Percentiles rank a stretch among this genome's conserved stretches.
phyloP scores from a whole-genome alignment of 2,888 invertebrate species.

The Nebria salina region DNA sequence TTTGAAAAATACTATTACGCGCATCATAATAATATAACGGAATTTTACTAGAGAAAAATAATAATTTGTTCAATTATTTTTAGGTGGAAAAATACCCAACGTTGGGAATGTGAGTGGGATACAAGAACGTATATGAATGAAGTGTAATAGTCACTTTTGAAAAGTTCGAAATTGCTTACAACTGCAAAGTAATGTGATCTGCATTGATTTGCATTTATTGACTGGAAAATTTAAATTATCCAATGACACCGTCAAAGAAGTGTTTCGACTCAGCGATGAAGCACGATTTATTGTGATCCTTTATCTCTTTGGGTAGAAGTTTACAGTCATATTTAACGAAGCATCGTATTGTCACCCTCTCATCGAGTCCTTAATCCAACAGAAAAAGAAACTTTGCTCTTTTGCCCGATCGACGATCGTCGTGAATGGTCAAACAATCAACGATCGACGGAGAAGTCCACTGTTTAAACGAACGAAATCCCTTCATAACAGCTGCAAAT shows the following conservation, averaged over 20 bases:
- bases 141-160: not conserved
- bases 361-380: constrained; percentile 15
- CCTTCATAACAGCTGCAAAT: not conserved
- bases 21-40: too few relatives aligned
- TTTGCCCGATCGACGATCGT: constrained; percentile 3
- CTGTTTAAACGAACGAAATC: constrained; percentile 10
- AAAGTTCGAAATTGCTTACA: not conserved
- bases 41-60: too few relatives aligned
- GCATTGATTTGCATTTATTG: not conserved
- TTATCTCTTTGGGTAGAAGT: not conserved
- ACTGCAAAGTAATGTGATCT: not conserved
- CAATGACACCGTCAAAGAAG: not conserved
- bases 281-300: not conserved
- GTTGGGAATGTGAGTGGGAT: too few relatives aligned
- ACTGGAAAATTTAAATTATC: not conserved
- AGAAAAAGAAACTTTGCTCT: constrained; percentile 7
- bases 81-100: too few relatives aligned
- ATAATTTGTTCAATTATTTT: too few relatives aligned
- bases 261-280: not conserved
- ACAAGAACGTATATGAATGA: too few relatives aligned
- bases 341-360: constrained; percentile 26
- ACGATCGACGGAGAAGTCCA: not conserved
- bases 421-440: constrained; percentile 25
- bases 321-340: constrained; percentile 20
- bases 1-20: too few relatives aligned